phyloP scores from a whole-genome alignment of 2,888 invertebrate genomes.

The Malthinus flaveolus region DNA sequence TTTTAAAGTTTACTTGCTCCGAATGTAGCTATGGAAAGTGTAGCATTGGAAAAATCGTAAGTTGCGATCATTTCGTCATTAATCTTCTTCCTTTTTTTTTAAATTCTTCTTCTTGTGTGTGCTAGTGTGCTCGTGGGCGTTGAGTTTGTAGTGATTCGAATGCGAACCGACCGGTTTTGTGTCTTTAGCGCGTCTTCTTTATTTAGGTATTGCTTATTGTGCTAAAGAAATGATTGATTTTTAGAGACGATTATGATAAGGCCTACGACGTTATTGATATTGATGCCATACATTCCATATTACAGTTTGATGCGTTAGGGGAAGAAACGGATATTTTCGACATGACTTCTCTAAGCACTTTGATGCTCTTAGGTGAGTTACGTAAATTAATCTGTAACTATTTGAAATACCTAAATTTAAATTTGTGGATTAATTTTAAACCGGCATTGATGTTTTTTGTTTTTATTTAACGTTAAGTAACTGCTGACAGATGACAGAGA shows the following conservation, averaged over 20 bases:
- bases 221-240: slow-evolving; percentile 5
- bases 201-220: no score
- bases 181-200: neutral
- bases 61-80: neutral
- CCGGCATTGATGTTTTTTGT: no score
- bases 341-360: slow-evolving; percentile 46
- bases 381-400: no score
- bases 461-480: no score
- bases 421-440: no score
- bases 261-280: slow-evolving; percentile 38
- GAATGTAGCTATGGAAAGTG: neutral
- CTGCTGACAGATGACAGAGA: no score
- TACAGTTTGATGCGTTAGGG: slow-evolving; percentile 35
- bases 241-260: slow-evolving; percentile 33
- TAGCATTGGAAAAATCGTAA: neutral
- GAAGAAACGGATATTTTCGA: slow-evolving; percentile 41
- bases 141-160: neutral
- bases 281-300: slow-evolving; percentile 39
- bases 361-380: slow-evolving; percentile 46
- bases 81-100: neutral
- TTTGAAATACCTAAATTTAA: no score
- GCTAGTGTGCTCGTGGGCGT: neutral
- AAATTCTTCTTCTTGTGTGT: slow-evolving; percentile 3
- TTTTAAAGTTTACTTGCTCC: no score
- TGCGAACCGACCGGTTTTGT: neutral